Conservation (phyloP, 2,797 vertebrate species). For the Semotilus atromaculatus region DNA sequence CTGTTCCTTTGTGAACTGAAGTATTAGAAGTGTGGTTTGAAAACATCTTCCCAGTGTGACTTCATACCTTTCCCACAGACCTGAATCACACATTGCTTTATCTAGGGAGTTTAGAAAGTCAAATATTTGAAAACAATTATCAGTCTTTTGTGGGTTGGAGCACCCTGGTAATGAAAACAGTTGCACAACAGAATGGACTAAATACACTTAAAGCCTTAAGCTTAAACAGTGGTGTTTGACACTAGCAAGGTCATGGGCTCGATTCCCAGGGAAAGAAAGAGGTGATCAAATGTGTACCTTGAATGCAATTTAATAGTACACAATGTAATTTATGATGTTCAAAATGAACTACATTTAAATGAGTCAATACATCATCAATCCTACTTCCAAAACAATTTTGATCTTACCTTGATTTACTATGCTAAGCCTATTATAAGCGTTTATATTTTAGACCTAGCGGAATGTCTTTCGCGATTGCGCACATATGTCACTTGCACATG, state of each 20-base stretch:
- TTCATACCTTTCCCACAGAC: slow-evolving; percentile 2
- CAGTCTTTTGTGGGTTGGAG: background rate
- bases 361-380: background rate
- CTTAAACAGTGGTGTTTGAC: background rate
- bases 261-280: background rate
- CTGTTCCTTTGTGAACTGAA: background rate
- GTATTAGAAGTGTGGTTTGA: background rate
- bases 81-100: background rate
- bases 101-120: slow-evolving; percentile 14
- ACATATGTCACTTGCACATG: too few species aligned
- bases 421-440: background rate
- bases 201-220: slow-evolving; percentile 4
- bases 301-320: background rate
- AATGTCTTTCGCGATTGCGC: background rate
- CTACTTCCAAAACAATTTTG: background rate
- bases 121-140: slow-evolving; percentile 22
- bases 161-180: background rate
- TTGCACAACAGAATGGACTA: slow-evolving; percentile 5
- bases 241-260: background rate
- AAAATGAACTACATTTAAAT: too few species aligned
- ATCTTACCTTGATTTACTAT: background rate
- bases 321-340: background rate
- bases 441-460: background rate
- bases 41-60: background rate
- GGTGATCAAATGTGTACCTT: background rate